A percentile compares a stretch with the other conserved stretches of the same genome.
Conservation (phyloP, 2,113 vertebrate species). For the Chionis minor region DNA sequence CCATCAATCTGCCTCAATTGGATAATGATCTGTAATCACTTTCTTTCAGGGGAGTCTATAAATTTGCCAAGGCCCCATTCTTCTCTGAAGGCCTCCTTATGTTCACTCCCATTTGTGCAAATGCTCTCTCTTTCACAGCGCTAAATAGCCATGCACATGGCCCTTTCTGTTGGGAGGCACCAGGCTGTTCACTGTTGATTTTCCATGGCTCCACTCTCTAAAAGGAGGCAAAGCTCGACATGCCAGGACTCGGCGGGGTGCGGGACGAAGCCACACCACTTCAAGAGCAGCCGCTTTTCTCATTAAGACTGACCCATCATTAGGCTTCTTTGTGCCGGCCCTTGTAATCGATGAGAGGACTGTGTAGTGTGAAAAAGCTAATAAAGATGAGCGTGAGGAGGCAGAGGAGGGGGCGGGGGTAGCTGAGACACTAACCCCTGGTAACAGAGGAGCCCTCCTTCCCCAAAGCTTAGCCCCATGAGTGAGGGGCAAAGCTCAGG, state of each 20-base stretch:
- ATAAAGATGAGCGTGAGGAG: slow-evolving; percentile 61
- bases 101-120: slow-evolving; percentile 91
- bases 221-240: slow-evolving; percentile 82
- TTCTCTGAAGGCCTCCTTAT: slow-evolving; percentile 97
- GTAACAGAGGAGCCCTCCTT: slow-evolving; percentile 4
- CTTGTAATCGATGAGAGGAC: slow-evolving; percentile 89
- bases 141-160: slow-evolving; percentile 88
- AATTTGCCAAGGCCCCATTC: slow-evolving; percentile 92
- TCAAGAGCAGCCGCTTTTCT: slow-evolving; percentile 81
- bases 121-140: slow-evolving; percentile 81
- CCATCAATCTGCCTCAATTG: slow-evolving; percentile 99
- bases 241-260: slow-evolving; percentile 81
- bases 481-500: neutral
- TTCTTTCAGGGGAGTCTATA: slow-evolving; percentile 99
- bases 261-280: slow-evolving; percentile 70
- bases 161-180: slow-evolving; percentile 75
- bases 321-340: slow-evolving; percentile 83
- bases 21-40: slow-evolving; percentile 99
- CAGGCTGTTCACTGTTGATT: slow-evolving; percentile 82
- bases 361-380: slow-evolving; percentile 71
- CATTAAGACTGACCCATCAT: slow-evolving; percentile 93
- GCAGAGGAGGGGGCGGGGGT: slow-evolving; percentile 1
- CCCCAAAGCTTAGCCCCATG: neutral
- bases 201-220: slow-evolving; percentile 83
- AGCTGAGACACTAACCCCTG: slow-evolving; percentile 26